A percentile compares a stretch with the other conserved stretches of the same genome.
Conservation (phyloP, 2,888 invertebrate species). For the Sturmia bella region DNA sequence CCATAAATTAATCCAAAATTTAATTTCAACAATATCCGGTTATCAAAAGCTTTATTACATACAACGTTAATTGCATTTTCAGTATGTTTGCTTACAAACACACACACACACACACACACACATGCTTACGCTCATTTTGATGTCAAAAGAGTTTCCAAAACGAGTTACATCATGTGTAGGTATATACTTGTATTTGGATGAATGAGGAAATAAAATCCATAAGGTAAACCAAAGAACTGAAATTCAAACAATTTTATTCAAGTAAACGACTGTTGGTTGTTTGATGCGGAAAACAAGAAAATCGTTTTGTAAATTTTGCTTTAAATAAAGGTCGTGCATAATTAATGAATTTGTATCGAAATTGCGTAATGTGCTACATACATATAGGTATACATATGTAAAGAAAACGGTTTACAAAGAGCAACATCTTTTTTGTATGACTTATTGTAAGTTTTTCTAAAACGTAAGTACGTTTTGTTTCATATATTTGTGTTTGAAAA, state of each 20-base stretch:
- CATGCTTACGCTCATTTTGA: not conserved
- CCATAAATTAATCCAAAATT: conserved; percentile 12
- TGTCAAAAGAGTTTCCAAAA: not conserved
- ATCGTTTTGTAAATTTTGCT: conserved; percentile 30
- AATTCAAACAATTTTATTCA: conserved; percentile 2
- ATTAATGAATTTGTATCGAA: conserved; percentile 54
- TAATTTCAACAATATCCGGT: conserved; percentile 38
- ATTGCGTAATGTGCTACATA: too few relatives aligned
- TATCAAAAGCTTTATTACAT: conserved; percentile 7
- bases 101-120: not conserved
- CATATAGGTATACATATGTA: too few relatives aligned
- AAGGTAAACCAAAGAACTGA: conserved; percentile 35
- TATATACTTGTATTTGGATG: conserved; percentile 14
- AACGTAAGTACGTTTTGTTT: too few relatives aligned
- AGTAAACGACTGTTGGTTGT: conserved; percentile 8
- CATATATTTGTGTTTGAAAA: too few relatives aligned
- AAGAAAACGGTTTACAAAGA: too few relatives aligned
- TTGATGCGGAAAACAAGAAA: not conserved
- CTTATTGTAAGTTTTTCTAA: too few relatives aligned
- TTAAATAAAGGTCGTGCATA: conserved; percentile 48
- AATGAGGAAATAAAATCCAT: conserved; percentile 36
- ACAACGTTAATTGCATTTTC: conserved; percentile 55
- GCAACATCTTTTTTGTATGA: too few relatives aligned
- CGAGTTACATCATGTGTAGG: not conserved
- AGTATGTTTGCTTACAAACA: conserved; percentile 17